phyloP scores from a whole-genome alignment of 2,888 invertebrate genomes.

The Apodemia arnacis region DNA sequence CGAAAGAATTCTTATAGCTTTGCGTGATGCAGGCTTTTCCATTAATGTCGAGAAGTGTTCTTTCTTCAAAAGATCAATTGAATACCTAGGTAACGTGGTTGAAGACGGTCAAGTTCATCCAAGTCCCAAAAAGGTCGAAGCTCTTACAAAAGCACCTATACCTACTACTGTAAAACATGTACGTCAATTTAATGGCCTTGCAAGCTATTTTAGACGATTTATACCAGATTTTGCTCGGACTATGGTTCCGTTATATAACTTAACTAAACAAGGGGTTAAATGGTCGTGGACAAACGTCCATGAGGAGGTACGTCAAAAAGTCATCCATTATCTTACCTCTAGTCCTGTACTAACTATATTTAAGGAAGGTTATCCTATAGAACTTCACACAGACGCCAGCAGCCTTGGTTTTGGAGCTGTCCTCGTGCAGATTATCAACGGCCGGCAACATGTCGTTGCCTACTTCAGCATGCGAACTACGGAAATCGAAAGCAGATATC shows the following conservation, averaged over 20 bases:
- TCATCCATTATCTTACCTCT: slow-evolving; percentile 68
- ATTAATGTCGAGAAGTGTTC: slow-evolving; percentile 75
- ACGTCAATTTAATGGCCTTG: slow-evolving; percentile 78
- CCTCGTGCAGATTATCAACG: slow-evolving; percentile 13
- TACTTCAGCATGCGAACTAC: slow-evolving; percentile 8
- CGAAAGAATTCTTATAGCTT: slow-evolving; percentile 43
- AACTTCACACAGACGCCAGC: slow-evolving; percentile 53
- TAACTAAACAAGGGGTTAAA: slow-evolving; percentile 43
- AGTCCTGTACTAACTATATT: slow-evolving; percentile 72
- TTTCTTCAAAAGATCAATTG: slow-evolving; percentile 70
- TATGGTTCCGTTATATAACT: slow-evolving; percentile 51
- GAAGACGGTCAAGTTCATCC: slow-evolving; percentile 71
- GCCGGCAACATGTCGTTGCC: neutral
- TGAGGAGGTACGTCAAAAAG: slow-evolving; percentile 27
- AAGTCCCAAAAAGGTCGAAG: slow-evolving; percentile 72
- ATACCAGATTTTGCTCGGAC: slow-evolving; percentile 53
- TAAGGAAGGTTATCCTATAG: slow-evolving; percentile 15
- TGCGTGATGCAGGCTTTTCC: slow-evolving; percentile 75
- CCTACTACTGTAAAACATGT: slow-evolving; percentile 69
- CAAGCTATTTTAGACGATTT: slow-evolving; percentile 61
- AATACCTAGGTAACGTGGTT: slow-evolving; percentile 75
- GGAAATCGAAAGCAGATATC: slow-evolving; percentile 50
- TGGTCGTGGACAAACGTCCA: slow-evolving; percentile 57
- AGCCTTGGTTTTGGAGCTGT: slow-evolving; percentile 71
- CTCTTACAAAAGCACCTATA: slow-evolving; percentile 53